Evolutionary conservation across 2,888 invertebrate genomes (phyloP).

Genomic region (Atherix ibis): DNA sequence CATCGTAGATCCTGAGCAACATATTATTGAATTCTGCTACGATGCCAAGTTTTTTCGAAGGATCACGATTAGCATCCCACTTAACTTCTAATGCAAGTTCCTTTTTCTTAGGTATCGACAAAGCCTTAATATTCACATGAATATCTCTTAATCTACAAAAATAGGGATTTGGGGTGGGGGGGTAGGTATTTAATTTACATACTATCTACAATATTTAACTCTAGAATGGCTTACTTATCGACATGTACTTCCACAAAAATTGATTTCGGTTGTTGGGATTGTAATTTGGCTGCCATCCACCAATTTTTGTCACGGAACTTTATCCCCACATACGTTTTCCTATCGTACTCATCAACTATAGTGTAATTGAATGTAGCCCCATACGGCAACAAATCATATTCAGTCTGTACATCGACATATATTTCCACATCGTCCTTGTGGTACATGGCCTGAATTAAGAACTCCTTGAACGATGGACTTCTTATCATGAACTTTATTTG

Average conservation of each 20-base stretch:
- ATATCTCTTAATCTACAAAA: conserved; percentile 53
- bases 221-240: conserved; percentile 46
- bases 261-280: conserved; percentile 48
- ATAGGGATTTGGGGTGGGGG: too few relatives aligned
- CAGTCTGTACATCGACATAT: conserved; percentile 50
- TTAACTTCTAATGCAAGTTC: conserved; percentile 56
- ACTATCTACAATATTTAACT: too few relatives aligned
- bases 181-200: too few relatives aligned
- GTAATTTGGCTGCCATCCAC: conserved; percentile 46
- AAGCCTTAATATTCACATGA: conserved; percentile 47
- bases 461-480: conserved; percentile 57
- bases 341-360: conserved; percentile 40
- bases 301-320: conserved; percentile 52
- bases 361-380: conserved; percentile 48
- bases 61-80: conserved; percentile 78
- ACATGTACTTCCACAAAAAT: conserved; percentile 57
- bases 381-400: conserved; percentile 45
- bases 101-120: conserved; percentile 43
- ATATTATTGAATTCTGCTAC: conserved; percentile 46
- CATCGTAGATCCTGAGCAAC: conserved; percentile 44
- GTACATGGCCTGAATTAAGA: conserved; percentile 47
- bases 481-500: conserved; percentile 52
- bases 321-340: conserved; percentile 48
- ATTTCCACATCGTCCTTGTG: conserved; percentile 52
- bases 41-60: conserved; percentile 39